Evolutionary conservation across 2,888 invertebrate genomes (phyloP).

Genomic region (Leptinotarsa tumamoca): DNA sequence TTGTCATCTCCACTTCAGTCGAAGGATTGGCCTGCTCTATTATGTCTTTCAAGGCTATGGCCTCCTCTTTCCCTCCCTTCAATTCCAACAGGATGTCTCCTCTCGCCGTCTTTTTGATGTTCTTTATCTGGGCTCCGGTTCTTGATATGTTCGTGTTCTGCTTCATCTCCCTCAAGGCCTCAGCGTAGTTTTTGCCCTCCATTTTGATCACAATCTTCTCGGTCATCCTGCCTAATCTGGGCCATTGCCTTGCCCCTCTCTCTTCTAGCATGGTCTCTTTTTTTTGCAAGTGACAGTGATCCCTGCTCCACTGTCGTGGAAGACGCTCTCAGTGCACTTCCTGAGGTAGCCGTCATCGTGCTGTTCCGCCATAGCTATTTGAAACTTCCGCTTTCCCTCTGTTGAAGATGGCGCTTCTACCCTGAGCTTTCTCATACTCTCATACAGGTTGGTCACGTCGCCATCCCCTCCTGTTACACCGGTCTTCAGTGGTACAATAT

Average conservation of each 20-base stretch:
- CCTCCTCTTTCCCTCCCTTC: slow-evolving; percentile 1
- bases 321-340: slow-evolving; percentile 9
- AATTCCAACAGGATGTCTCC: neutral
- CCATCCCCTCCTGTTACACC: too few species aligned
- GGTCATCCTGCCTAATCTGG: neutral
- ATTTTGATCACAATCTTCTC: neutral
- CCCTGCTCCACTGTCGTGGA: neutral
- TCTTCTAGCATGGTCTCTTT: neutral
- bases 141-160: neutral
- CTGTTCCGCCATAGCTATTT: neutral
- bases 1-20: neutral
- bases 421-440: neutral
- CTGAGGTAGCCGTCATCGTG: slow-evolving; percentile 4
- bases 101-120: neutral
- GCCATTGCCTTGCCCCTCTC: neutral
- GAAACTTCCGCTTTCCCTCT: neutral
- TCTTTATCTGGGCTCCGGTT: slow-evolving; percentile 2
- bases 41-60: neutral
- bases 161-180: slow-evolving; percentile 1
- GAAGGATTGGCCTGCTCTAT: neutral
- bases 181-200: slow-evolving; percentile 9
- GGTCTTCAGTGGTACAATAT: too few species aligned
- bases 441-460: too few species aligned
- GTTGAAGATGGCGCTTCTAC: neutral
- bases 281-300: neutral